These are phyloP conservation scores for Mus caroli DNA, from an alignment of 2,797 vertebrate species.

Conservation along the genomic window DNA sequence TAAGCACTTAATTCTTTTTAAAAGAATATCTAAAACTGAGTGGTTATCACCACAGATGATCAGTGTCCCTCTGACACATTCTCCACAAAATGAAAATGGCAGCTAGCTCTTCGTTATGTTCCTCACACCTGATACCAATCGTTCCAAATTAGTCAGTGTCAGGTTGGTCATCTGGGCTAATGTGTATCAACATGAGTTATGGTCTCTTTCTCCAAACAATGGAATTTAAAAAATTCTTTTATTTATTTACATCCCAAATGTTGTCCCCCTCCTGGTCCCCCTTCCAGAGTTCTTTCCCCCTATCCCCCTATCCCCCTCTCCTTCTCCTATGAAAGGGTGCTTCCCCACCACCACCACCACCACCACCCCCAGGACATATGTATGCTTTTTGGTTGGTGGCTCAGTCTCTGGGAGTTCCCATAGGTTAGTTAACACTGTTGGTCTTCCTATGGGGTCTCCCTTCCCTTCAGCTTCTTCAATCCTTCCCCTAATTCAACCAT, in stretches of 20 bases:
- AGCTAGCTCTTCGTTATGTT: not conserved
- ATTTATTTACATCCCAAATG: not conserved
- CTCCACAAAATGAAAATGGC: not conserved
- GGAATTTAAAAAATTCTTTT: not conserved
- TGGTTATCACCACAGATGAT: not conserved
- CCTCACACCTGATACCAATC: not conserved
- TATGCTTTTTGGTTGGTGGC: not conserved
- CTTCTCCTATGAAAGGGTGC: not conserved
- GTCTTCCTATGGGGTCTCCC: not conserved
- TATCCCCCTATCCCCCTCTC: too few relatives aligned
- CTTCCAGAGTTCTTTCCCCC: not conserved
- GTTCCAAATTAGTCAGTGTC: not conserved
- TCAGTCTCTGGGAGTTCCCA: not conserved
- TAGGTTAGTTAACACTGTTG: not conserved
- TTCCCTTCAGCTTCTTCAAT: not conserved
- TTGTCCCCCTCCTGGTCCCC: not conserved
- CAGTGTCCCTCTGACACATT: not conserved
- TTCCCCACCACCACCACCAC: too few relatives aligned
- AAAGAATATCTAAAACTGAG: slow-evolving; percentile 56
- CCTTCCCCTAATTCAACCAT: not conserved
- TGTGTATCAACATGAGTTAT: not conserved
- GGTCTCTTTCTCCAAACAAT: slow-evolving; percentile 22
- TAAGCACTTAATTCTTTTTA: not conserved
- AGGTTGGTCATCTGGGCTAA: not conserved
- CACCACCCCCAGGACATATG: not conserved